These are phyloP conservation scores for Phocides pigmalion DNA, from an alignment of 1,140 invertebrate species.

Conservation along the genomic window DNA sequence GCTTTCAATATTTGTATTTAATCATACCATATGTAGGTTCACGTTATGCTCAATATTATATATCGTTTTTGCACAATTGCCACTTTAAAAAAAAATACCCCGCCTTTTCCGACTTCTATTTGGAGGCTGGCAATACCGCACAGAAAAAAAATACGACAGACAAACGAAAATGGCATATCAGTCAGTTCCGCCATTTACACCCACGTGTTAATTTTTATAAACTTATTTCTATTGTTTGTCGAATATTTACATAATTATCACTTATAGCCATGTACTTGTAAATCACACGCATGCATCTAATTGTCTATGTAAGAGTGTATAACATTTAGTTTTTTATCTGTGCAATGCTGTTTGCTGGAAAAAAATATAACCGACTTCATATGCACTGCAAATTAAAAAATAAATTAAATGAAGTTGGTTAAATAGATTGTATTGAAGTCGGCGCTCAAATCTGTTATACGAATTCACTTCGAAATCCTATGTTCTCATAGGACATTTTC, in stretches of 20 bases:
- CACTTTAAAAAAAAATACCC: slow-evolving; percentile 5
- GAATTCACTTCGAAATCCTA: too few species aligned
- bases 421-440: too few species aligned
- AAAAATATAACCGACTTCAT: too few species aligned
- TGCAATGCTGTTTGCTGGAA: slow-evolving; percentile 36
- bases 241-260: slow-evolving; percentile 33
- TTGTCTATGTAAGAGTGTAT: slow-evolving; percentile 64
- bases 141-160: not conserved
- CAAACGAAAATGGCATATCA: slow-evolving; percentile 45
- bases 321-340: slow-evolving; percentile 54
- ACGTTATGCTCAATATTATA: slow-evolving; percentile 26
- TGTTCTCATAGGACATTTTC: too few species aligned
- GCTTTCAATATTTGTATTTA: slow-evolving; percentile 11
- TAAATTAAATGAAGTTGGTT: too few species aligned
- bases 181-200: slow-evolving; percentile 41
- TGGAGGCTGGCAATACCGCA: slow-evolving; percentile 3
- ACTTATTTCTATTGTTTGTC: slow-evolving; percentile 21
- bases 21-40: slow-evolving; percentile 21
- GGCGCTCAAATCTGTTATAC: too few species aligned
- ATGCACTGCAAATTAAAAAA: too few species aligned
- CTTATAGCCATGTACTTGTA: slow-evolving; percentile 39
- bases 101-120: slow-evolving; percentile 22
- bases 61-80: slow-evolving; percentile 23
- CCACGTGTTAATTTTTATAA: slow-evolving; percentile 8
- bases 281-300: slow-evolving; percentile 59